These are phyloP conservation scores for Hartigia nigra DNA, from an alignment of 2,888 invertebrate genomes.

Conservation along the genomic window DNA sequence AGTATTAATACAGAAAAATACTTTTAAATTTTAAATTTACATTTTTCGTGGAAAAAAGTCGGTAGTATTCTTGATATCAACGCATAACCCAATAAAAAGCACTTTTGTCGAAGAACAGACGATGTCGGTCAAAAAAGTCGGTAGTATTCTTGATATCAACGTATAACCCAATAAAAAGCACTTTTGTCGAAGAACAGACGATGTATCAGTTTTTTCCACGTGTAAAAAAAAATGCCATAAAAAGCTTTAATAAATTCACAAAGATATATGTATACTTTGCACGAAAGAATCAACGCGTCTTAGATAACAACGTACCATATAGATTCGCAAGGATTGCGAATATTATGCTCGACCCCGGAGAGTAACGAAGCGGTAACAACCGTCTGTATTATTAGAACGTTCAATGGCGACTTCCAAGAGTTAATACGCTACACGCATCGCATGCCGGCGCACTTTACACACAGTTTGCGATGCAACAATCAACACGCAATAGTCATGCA, in stretches of 20 bases:
- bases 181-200: too few relatives aligned
- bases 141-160: too few relatives aligned
- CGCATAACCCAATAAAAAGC: too few relatives aligned
- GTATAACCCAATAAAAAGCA: too few relatives aligned
- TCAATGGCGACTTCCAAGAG: conserved; percentile 13
- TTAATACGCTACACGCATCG: conserved; percentile 9
- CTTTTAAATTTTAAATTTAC: not conserved
- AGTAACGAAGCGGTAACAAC: not conserved
- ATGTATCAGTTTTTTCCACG: not conserved
- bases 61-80: too few relatives aligned
- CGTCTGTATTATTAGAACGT: conserved; percentile 11
- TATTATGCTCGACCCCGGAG: not conserved
- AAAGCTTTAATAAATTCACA: not conserved
- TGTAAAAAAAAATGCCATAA: not conserved
- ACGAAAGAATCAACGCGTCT: too few relatives aligned
- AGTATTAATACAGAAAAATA: not conserved
- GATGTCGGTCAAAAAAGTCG: too few relatives aligned
- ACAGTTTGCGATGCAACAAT: conserved; percentile 12
- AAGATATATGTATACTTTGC: not conserved
- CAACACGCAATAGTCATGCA: conserved; percentile 8
- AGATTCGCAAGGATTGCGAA: not conserved
- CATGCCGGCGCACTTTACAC: conserved; percentile 1
- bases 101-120: too few relatives aligned
- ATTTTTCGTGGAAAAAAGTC: not conserved
- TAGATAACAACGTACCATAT: not conserved